Evolutionary conservation across 1,140 invertebrate genomes (phyloP).

Genomic region (Drosophila saltans): DNA sequence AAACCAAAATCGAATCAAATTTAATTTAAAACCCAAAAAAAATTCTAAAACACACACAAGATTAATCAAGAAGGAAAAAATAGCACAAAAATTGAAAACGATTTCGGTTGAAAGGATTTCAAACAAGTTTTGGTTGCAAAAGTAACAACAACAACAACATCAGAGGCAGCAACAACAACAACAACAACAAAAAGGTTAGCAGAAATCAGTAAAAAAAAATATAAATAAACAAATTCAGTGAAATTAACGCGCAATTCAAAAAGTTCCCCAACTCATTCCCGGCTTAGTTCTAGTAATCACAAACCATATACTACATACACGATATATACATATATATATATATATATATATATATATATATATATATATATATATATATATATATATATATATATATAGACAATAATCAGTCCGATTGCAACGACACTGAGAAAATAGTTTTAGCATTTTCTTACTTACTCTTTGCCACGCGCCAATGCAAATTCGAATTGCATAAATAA

Average conservation of each 20-base stretch:
- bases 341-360: neutral
- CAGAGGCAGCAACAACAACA: slow-evolving; percentile 16
- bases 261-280: slow-evolving; percentile 9
- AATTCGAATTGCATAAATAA: neutral
- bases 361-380: neutral
- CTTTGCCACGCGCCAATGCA: neutral
- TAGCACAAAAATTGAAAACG: slow-evolving; percentile 14
- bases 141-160: slow-evolving; percentile 1
- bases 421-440: slow-evolving; percentile 49
- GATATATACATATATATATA: neutral
- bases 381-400: slow-evolving; percentile 1
- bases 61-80: neutral
- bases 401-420: slow-evolving; percentile 30
- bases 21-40: neutral
- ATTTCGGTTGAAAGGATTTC: slow-evolving; percentile 18
- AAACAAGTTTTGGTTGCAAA: slow-evolving; percentile 43
- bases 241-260: slow-evolving; percentile 67
- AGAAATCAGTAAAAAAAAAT: slow-evolving; percentile 33
- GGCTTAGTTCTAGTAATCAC: neutral
- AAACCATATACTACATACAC: neutral
- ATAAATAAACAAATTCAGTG: slow-evolving; percentile 47
- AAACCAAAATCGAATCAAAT: slow-evolving; percentile 30
- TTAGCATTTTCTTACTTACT: neutral
- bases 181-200: slow-evolving; percentile 55
- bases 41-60: neutral